These are phyloP conservation scores for Pachymerium ferrugineum DNA, from an alignment of 2,888 invertebrate genomes.

Conservation along the genomic window DNA sequence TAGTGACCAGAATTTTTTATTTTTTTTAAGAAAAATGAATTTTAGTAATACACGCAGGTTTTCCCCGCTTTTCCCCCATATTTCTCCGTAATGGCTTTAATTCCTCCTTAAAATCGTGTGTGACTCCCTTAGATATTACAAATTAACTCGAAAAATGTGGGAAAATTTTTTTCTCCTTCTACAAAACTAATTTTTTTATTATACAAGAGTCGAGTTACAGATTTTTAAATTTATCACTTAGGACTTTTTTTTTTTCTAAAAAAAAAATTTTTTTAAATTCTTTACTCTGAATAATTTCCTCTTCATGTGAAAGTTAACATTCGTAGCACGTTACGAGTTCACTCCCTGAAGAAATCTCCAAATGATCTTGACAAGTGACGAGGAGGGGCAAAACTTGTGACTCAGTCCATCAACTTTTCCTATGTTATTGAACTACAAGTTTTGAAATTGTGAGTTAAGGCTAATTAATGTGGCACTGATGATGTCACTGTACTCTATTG, in stretches of 20 bases:
- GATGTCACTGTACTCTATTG: background rate
- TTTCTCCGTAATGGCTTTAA: background rate
- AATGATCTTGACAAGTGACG: constrained; percentile 6
- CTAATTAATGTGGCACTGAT: background rate
- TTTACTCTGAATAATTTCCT: constrained; percentile 3
- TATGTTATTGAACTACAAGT: constrained; percentile 2
- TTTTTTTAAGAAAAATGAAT: too few relatives aligned
- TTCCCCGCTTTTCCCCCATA: background rate
- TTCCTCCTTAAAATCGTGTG: background rate
- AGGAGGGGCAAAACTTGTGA: background rate
- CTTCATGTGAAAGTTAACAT: background rate
- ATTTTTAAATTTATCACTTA: background rate
- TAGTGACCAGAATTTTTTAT: too few relatives aligned
- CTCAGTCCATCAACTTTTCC: background rate
- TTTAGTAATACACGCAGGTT: too few relatives aligned
- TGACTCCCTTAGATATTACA: background rate
- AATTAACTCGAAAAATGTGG: background rate
- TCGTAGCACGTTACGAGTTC: background rate
- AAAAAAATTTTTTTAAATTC: too few relatives aligned
- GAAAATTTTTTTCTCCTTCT: background rate
- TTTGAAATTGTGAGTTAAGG: background rate
- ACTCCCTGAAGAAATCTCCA: constrained; percentile 13
- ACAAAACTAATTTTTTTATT: background rate
- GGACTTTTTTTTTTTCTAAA: background rate
- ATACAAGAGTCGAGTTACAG: background rate